Conservation (phyloP, 2,888 invertebrate genomes). For the Baronia brevicornis region DNA sequence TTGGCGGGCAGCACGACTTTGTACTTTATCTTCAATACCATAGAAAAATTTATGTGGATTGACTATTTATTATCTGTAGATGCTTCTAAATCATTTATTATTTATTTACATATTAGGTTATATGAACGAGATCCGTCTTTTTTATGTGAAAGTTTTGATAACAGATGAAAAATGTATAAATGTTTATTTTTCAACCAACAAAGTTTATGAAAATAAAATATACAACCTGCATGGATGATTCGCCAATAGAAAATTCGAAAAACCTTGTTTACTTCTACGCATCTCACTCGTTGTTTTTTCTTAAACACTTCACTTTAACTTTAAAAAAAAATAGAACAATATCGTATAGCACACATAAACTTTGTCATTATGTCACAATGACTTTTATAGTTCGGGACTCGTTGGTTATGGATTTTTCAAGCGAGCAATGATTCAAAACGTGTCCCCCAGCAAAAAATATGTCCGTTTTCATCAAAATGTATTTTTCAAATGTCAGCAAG, state of each 20-base stretch:
- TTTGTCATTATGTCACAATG: conserved; percentile 24
- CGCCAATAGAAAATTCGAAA: conserved; percentile 30
- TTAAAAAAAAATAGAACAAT: conserved; percentile 8
- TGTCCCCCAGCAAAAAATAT: conserved; percentile 41
- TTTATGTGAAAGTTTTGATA: neutral
- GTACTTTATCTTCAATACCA: too few species aligned
- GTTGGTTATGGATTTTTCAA: conserved; percentile 10
- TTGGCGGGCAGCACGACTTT: too few species aligned
- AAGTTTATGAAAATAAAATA: conserved; percentile 16
- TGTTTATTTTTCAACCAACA: neutral
- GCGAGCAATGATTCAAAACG: conserved; percentile 17
- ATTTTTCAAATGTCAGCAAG: conserved; percentile 69
- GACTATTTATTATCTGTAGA: too few species aligned
- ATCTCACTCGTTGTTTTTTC: conserved; percentile 38
- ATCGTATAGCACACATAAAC: conserved; percentile 10
- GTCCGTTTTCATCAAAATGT: conserved; percentile 72
- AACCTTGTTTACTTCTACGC: conserved; percentile 30
- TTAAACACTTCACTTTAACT: conserved; percentile 27
- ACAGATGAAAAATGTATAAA: neutral
- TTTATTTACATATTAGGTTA: conserved; percentile 7
- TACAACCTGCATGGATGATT: conserved; percentile 51
- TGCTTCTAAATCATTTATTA: too few species aligned
- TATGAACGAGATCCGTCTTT: neutral
- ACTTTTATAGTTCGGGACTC: conserved; percentile 16
- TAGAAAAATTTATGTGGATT: too few species aligned